Base-by-base conservation (phyloP, 2,888 invertebrate species). In the Autographa pulchrina region DNA sequence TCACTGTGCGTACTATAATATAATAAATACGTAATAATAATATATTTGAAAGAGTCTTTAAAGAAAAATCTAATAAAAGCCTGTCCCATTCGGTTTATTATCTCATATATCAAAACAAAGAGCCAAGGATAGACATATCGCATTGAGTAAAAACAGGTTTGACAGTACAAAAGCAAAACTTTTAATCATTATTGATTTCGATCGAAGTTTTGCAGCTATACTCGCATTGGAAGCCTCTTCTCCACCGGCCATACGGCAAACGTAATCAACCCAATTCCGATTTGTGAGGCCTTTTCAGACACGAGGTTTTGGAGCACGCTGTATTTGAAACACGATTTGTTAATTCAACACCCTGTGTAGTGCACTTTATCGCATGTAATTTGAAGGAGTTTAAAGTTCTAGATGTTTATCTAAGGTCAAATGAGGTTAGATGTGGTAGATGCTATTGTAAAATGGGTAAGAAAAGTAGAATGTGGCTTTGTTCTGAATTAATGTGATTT, bases 191-290 rank as follows among this genome's bases (percentile, higher is more conserved):
- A 48, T 48, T 48, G 48, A 48, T 48, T 16, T n/a, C 48, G 48
- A 48, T 48, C 48, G 48, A 48, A n/a, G 48, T 48, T 16, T 6
- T 16, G n/a, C n/a, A 16, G n/a, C n/a, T n/a, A n/a, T 48, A 48
- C 48, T 48, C 48, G n/a, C 14, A 48, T n/a, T 48, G n/a, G 48
- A 48, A 6, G 48, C n/a, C n/a, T n/a, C n/a, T n/a, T 48, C 48
- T 48, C 43, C 13, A 48, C 16, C 48, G n/a, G n/a, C n/a, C 20
- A 20, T 25, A 56, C 20, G 54, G 54, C 25, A 56, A 56, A 56
- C 54, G 54, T 56, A 56, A 56, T 56, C 54, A 56, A 25, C 54
- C 25, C 54, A 56, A 56, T 56, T 54, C 11, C 54, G 13, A 56
- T 54, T 20, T 20, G 20, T 56, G 54, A 13, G 54, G 54, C 54